Evolutionary conservation across 2,888 invertebrate genomes (phyloP).

Genomic region (Cinara cedri): DNA sequence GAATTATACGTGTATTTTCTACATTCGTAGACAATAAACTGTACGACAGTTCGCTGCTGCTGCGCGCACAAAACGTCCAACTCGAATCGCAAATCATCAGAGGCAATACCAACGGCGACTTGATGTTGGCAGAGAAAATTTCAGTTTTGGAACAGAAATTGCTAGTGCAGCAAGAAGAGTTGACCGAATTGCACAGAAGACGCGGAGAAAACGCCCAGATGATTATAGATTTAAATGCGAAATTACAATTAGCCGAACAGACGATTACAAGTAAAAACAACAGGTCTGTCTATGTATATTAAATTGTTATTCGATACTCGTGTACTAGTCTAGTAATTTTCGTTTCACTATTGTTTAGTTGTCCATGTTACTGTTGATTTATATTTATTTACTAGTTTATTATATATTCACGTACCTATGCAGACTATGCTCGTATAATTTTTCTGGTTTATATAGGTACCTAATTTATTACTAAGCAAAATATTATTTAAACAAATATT

Average conservation of each 20-base stretch:
- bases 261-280: slow-evolving; percentile 75
- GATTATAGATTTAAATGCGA: slow-evolving; percentile 86
- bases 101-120: slow-evolving; percentile 18
- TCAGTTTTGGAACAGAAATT: slow-evolving; percentile 85
- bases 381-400: not conserved
- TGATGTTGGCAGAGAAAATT: slow-evolving; percentile 66
- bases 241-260: slow-evolving; percentile 84
- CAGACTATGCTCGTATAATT: not conserved
- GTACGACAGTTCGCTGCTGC: slow-evolving; percentile 36
- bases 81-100: slow-evolving; percentile 45
- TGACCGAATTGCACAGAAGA: slow-evolving; percentile 85
- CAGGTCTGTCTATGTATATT: slow-evolving; percentile 65
- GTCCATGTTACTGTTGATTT: not conserved
- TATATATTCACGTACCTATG: not conserved
- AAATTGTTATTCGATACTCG: slow-evolving; percentile 1
- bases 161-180: slow-evolving; percentile 85
- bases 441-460: not conserved
- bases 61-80: slow-evolving; percentile 33
- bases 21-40: slow-evolving; percentile 34
- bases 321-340: not conserved
- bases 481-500: not conserved
- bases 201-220: slow-evolving; percentile 93
- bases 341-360: not conserved
- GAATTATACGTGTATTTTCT: not conserved
- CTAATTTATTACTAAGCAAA: not conserved